Base-by-base conservation (phyloP, 2,113 vertebrate genomes). In the Kobus ellipsiprymnus region DNA sequence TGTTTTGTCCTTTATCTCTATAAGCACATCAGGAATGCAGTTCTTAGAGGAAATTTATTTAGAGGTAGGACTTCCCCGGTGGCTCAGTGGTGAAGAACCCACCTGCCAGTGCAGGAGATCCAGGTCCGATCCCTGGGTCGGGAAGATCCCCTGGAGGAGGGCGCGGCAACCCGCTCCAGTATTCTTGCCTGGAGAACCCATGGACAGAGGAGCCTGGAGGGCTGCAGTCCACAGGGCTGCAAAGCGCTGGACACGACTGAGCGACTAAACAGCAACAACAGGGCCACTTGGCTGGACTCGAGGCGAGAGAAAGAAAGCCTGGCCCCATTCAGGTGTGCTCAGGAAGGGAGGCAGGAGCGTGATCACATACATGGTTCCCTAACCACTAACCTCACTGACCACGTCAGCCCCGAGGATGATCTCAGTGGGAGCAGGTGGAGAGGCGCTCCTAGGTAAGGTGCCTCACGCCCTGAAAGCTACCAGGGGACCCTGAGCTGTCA, bases 191-290 rank as follows among this genome's bases (percentile, higher is more conserved):
- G 71, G 71, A 27, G 40, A 77, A 15, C 71, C 40, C 71, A 4
- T 6, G 40, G 40, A 44, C 40, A 7, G 71, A 44, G 40, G 71
- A 27, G 12, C 36, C 71, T 27, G 71, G 23, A 3, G 71, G 23
- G 36, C 40, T 77, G 27, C 40, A 2, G 71, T 27, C 71, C 71
- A 27, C 0, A 0, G 40, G 36, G 36, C 2, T 36, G 12, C 40
- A 77, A 25, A 77, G 40, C 3, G 1, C 2, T 1, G 12, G 23
- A 44, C 71, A 44, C 0, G 2, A 7, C 6, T 27, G 6, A 44
- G 40, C 0, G 1, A 27, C 40, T 77, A 2, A 44, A 7, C 12
- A 7, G 71, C 71, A 27, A 25, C 2, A 3, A 27, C 40, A 44
- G 71, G 33, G 14, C 14, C 57, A 13, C 48, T 84, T 54, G 54